Evolutionary conservation across 2,888 invertebrate species (phyloP).

Genomic region (Scaptomyza reducta): DNA sequence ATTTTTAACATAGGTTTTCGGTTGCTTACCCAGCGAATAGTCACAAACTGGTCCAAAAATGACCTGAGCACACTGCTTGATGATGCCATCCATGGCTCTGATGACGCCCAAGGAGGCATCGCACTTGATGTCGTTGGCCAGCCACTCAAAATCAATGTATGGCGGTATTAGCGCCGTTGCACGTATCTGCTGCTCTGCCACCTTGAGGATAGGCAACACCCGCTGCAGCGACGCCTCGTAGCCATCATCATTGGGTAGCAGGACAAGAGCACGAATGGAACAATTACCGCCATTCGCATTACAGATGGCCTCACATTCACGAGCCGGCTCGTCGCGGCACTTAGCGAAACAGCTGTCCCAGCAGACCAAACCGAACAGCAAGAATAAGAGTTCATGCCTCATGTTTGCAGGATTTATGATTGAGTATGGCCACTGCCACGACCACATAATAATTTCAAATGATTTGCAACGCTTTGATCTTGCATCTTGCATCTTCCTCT

Average conservation of each 20-base stretch:
- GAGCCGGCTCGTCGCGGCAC: conserved; percentile 78
- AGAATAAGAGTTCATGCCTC: conserved; percentile 20
- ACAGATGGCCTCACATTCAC: conserved; percentile 81
- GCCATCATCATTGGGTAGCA: conserved; percentile 87
- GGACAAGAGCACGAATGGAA: conserved; percentile 87
- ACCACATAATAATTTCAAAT: conserved; percentile 12
- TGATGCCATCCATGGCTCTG: conserved; percentile 89
- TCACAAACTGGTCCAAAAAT: conserved; percentile 93
- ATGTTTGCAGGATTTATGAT: conserved; percentile 19
- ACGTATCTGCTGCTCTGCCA: conserved; percentile 86
- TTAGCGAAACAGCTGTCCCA: conserved; percentile 37
- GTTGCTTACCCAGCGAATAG: conserved; percentile 89
- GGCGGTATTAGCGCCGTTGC: conserved; percentile 86
- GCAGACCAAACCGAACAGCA: conserved; percentile 37
- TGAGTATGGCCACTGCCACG: conserved; percentile 1
- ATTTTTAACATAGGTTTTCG: not conserved
- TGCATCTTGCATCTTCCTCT: conserved; percentile 15
- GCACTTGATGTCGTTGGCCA: conserved; percentile 89
- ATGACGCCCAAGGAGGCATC: conserved; percentile 90
- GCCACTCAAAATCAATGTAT: conserved; percentile 87
- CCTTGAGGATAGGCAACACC: conserved; percentile 87
- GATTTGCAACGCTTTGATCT: conserved; percentile 21
- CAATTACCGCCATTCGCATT: conserved; percentile 83
- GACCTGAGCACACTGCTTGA: conserved; percentile 89
- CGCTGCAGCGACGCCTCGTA: conserved; percentile 86